Conservation (phyloP, 2,113 vertebrate genomes). For the Heterotilapia buettikoferi region DNA sequence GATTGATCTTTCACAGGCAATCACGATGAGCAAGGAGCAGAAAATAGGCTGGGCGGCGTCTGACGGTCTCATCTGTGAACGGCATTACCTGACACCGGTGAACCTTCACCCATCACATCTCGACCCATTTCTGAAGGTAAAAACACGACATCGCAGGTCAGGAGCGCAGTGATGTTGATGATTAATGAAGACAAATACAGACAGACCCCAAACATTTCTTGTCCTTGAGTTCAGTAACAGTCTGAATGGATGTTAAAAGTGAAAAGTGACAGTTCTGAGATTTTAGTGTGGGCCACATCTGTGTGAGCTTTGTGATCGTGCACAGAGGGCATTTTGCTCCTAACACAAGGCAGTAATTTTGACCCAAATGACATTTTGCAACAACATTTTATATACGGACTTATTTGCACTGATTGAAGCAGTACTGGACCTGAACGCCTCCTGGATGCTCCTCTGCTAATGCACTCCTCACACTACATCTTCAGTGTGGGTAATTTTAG, state of each 20-base stretch:
- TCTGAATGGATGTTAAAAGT: neutral
- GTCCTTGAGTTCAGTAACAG: neutral
- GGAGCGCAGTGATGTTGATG: neutral
- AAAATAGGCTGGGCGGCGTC: constrained; percentile 25
- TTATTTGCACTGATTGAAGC: neutral
- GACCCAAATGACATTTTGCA: neutral
- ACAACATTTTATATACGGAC: neutral
- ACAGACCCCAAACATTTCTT: neutral
- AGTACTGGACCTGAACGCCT: neutral
- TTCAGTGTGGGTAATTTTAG: neutral
- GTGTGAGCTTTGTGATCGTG: neutral
- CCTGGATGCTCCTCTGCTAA: neutral
- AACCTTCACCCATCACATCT: neutral
- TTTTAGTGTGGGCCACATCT: neutral
- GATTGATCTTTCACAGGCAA: constrained; percentile 61
- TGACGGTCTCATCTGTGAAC: neutral
- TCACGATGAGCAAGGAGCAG: constrained; percentile 46
- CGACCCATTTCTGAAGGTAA: neutral
- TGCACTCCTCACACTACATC: neutral
- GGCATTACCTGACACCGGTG: neutral
- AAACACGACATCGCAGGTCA: neutral
- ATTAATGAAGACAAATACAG: neutral
- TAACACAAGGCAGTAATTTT: neutral
- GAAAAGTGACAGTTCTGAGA: neutral
- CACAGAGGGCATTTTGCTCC: neutral